Evolutionary conservation across 2,888 invertebrate genomes (phyloP).

Genomic region (Meganola albula): DNA sequence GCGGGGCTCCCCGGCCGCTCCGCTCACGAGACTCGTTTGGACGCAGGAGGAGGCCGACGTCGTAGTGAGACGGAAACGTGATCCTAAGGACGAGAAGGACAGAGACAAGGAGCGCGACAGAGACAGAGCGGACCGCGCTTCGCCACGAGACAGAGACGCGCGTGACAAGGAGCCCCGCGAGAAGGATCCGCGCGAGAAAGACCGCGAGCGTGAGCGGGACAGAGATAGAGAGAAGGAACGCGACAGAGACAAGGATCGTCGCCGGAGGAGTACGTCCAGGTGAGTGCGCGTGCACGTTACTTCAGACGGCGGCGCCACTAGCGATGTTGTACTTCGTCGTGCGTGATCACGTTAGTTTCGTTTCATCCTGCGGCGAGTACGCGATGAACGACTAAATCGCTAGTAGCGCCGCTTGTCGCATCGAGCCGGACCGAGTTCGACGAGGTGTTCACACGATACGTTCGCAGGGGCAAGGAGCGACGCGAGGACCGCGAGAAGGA

Average conservation of each 20-base stretch:
- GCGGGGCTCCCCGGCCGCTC: slow-evolving; percentile 4
- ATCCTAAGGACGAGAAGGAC: slow-evolving; percentile 44
- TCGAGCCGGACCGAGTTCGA: too few species aligned
- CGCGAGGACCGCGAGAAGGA: slow-evolving; percentile 51
- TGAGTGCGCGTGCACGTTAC: slow-evolving; percentile 23
- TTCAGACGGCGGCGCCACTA: slow-evolving; percentile 17
- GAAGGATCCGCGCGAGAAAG: slow-evolving; percentile 38
- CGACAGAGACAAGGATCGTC: slow-evolving; percentile 21
- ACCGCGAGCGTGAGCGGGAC: slow-evolving; percentile 17
- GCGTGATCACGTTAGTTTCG: too few species aligned
- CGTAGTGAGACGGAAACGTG: slow-evolving; percentile 70
- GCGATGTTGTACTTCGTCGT: too few species aligned
- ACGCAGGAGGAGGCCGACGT: slow-evolving; percentile 83
- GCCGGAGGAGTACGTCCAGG: slow-evolving; percentile 27
- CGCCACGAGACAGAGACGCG: slow-evolving; percentile 35
- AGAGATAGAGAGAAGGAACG: slow-evolving; percentile 21
- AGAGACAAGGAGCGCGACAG: slow-evolving; percentile 46
- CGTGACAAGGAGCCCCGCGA: slow-evolving; percentile 21
- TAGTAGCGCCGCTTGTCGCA: too few species aligned
- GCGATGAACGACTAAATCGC: too few species aligned
- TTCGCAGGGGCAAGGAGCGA: slow-evolving; percentile 30
- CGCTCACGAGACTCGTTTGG: slow-evolving; percentile 30
- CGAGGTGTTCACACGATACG: too few species aligned
- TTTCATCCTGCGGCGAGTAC: too few species aligned
- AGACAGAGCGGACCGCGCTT: slow-evolving; percentile 40